Evolutionary conservation across 2,888 invertebrate species (phyloP).

Genomic region (Eupeodes luniger): DNA sequence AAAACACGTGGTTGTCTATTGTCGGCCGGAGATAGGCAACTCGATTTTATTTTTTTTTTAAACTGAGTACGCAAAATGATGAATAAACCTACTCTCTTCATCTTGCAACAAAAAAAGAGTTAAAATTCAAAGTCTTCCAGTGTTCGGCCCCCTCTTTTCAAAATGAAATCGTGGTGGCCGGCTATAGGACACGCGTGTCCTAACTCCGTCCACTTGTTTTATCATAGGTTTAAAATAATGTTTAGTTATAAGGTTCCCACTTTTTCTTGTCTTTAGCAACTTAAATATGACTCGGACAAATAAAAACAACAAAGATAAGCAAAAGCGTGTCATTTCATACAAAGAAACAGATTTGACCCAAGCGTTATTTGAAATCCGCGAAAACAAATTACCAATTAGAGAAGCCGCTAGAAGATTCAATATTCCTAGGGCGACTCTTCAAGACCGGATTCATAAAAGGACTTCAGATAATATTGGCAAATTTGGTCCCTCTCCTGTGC

Average conservation of each 20-base stretch:
- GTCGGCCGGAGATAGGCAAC: not conserved
- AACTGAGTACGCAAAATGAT: conserved; percentile 1
- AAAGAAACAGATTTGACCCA: not conserved
- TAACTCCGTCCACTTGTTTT: conserved; percentile 17
- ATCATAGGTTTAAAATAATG: conserved; percentile 11
- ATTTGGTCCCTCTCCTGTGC: not conserved
- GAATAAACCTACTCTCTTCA: not conserved
- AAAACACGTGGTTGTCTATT: not conserved
- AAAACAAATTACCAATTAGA: conserved; percentile 27
- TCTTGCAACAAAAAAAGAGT: not conserved
- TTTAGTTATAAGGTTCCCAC: conserved; percentile 2
- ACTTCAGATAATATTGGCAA: not conserved
- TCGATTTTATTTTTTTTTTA: not conserved
- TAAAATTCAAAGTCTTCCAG: conserved; percentile 2
- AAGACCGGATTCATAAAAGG: conserved; percentile 12
- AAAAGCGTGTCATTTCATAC: not conserved
- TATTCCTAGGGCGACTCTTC: conserved; percentile 1
- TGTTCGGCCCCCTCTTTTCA: conserved; percentile 8
- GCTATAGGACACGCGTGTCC: not conserved
- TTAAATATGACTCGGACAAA: not conserved
- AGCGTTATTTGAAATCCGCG: conserved; percentile 8
- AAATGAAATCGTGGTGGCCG: conserved; percentile 12
- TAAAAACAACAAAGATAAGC: not conserved
- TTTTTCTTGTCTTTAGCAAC: not conserved
- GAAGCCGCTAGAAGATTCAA: conserved; percentile 1